Percentiles rank a stretch among this genome's conserved stretches.
Evolutionary conservation across 2,888 invertebrate genomes (phyloP).

Genomic region (Monoplex corrugatus): DNA sequence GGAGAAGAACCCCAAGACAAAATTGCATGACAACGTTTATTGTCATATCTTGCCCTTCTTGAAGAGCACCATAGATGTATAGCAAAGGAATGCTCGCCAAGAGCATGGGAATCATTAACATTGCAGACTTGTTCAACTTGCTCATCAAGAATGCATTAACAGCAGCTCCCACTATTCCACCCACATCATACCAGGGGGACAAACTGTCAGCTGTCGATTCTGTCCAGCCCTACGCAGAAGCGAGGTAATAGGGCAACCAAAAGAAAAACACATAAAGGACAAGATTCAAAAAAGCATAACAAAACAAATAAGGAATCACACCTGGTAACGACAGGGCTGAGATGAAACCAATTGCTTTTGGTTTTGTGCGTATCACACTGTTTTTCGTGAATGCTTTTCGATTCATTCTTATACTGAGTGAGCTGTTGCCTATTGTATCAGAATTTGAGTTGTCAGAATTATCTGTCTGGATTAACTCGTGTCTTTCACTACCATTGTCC

Average conservation of each 20-base stretch:
- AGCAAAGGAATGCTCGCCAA: slow-evolving; percentile 75
- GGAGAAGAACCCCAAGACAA: slow-evolving; percentile 82
- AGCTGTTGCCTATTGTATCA: not conserved
- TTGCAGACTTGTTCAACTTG: slow-evolving; percentile 70
- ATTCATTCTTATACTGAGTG: not conserved
- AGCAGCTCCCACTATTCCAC: slow-evolving; percentile 81
- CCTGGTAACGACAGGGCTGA: slow-evolving; percentile 79
- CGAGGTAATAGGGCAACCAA: slow-evolving; percentile 83
- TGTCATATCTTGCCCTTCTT: slow-evolving; percentile 77
- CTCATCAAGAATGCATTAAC: slow-evolving; percentile 51
- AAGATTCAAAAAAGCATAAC: slow-evolving; percentile 83
- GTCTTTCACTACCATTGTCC: not conserved
- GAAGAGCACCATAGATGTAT: slow-evolving; percentile 72
- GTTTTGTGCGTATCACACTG: not conserved
- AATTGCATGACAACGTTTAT: slow-evolving; percentile 82
- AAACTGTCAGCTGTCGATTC: slow-evolving; percentile 81
- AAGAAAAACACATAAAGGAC: slow-evolving; percentile 84
- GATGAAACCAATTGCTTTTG: slow-evolving; percentile 60
- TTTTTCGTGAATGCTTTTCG: not conserved
- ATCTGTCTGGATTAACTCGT: not conserved
- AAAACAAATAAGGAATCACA: slow-evolving; percentile 81
- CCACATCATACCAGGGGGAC: slow-evolving; percentile 83
- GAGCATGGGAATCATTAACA: slow-evolving; percentile 78
- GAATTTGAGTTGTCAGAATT: not conserved
- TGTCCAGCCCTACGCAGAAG: slow-evolving; percentile 76